phyloP scores from a whole-genome alignment of 2,888 invertebrate genomes.

The Galerucella calmariensis region DNA sequence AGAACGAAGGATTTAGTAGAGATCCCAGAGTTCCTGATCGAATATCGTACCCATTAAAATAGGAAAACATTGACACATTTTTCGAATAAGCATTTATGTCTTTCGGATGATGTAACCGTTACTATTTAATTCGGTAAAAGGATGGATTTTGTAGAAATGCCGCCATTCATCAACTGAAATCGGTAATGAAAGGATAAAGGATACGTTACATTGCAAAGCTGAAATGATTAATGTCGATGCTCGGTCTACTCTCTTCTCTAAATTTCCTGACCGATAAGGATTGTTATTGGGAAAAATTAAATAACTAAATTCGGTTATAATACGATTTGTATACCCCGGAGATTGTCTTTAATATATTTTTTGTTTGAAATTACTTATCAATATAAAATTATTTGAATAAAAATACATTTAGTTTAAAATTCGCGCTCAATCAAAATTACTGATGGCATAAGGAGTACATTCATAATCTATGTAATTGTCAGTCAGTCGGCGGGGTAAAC shows the following conservation, averaged over 20 bases:
- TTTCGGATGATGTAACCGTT: constrained; percentile 19
- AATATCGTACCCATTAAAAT: constrained; percentile 8
- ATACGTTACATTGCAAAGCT: constrained; percentile 32
- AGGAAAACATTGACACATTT: constrained; percentile 12
- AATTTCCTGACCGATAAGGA: constrained; percentile 16
- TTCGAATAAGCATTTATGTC: constrained; percentile 1
- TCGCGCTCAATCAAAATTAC: too few species aligned
- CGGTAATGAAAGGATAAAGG: constrained; percentile 44
- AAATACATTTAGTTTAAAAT: too few species aligned
- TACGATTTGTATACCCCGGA: too few species aligned
- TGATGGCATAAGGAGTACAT: too few species aligned
- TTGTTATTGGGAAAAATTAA: not conserved
- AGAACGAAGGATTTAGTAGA: constrained; percentile 4
- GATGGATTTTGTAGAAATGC: constrained; percentile 36
- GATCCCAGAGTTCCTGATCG: not conserved
- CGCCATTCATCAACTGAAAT: constrained; percentile 42
- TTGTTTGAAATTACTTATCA: too few species aligned
- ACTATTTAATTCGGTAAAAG: constrained; percentile 40
- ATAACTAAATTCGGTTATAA: too few species aligned
- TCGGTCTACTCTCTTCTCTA: constrained; percentile 10
- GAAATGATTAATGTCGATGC: constrained; percentile 34
- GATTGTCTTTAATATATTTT: too few species aligned
- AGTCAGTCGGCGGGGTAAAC: too few species aligned
- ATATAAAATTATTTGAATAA: too few species aligned
- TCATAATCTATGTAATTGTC: too few species aligned